phyloP scores from a whole-genome alignment of 2,797 vertebrate species.

The Chiloscyllium punctatum region DNA sequence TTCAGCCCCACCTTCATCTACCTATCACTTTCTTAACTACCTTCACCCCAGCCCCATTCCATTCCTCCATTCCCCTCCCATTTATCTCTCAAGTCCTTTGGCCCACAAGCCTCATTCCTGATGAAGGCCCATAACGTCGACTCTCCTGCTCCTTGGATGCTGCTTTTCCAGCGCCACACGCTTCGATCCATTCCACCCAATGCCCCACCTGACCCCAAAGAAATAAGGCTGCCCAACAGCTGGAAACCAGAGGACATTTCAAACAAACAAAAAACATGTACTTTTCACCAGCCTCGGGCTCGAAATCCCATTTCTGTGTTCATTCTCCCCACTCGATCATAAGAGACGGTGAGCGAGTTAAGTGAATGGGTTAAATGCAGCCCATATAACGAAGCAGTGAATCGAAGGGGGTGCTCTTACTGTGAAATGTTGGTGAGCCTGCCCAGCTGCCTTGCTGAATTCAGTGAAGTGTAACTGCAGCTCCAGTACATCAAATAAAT shows the following conservation, averaged over 20 bases:
- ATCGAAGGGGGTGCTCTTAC: constrained; percentile 44
- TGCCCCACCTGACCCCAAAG: background rate
- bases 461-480: constrained; percentile 48
- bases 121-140: no score
- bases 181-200: background rate
- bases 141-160: no score
- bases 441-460: constrained; percentile 45
- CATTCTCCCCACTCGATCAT: background rate
- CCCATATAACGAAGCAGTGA: background rate
- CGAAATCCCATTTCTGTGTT: background rate
- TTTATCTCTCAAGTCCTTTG: no score
- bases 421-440: constrained; percentile 47
- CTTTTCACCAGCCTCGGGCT: background rate
- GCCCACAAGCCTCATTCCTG: no score
- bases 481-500: constrained; percentile 44
- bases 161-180: no score
- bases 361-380: background rate
- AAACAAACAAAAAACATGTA: background rate
- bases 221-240: background rate
- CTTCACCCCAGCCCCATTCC: no score
- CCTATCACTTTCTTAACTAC: no score
- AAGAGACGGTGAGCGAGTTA: background rate
- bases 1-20: no score
- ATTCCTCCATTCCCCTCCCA: no score
- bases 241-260: background rate